Evolutionary conservation across 1,140 invertebrate species (phyloP).

Genomic region (Nephila pilipes): DNA sequence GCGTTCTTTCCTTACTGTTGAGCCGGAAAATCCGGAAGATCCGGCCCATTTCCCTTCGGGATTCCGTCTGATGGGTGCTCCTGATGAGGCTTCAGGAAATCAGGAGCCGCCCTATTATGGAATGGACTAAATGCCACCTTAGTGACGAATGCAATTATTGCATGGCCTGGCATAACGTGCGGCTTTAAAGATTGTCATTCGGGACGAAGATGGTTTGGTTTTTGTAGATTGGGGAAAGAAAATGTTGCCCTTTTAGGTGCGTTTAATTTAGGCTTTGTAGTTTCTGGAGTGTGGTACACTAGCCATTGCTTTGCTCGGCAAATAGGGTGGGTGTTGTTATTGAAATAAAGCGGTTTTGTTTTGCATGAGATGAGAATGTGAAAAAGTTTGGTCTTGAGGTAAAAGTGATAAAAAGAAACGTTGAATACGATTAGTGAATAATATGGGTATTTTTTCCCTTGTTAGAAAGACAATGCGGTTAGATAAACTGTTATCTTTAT

Average conservation of each 20-base stretch:
- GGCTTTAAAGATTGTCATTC: constrained; percentile 35
- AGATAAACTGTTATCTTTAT: no score
- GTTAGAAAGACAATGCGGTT: no score
- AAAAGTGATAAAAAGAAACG: no score
- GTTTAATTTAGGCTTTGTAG: not conserved
- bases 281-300: no score
- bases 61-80: constrained; percentile 66
- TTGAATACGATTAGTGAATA: no score
- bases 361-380: no score
- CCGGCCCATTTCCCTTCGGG: constrained; percentile 71
- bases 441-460: no score
- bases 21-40: constrained; percentile 74
- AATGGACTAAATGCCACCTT: constrained; percentile 64
- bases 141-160: constrained; percentile 73
- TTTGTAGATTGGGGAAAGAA: not conserved
- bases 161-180: not conserved
- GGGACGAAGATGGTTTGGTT: not conserved
- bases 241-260: not conserved
- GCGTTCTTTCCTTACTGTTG: constrained; percentile 76
- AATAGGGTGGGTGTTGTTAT: not conserved
- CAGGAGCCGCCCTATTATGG: constrained; percentile 56
- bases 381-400: no score
- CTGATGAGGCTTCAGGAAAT: constrained; percentile 73
- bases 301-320: no score
- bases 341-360: no score